Conservation (phyloP, 2,113 vertebrate genomes). For the Protobothrops mucrosquamatus region DNA sequence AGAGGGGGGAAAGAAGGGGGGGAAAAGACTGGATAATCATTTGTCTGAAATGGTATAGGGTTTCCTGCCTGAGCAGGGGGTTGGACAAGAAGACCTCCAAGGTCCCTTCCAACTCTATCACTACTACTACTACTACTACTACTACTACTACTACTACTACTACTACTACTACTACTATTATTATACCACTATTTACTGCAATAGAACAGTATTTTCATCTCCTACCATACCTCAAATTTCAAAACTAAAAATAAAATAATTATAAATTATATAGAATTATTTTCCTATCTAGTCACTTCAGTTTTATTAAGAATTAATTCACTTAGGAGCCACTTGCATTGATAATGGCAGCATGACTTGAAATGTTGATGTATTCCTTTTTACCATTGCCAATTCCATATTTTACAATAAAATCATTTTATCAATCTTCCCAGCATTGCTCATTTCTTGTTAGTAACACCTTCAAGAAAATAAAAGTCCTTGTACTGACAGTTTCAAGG, state of each 20-base stretch:
- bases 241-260: neutral
- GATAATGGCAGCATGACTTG: neutral
- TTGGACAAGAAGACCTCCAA: too few species aligned
- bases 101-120: too few species aligned
- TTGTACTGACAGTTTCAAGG: neutral
- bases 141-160: too few species aligned
- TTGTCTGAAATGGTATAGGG: too few species aligned
- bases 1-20: too few species aligned
- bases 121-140: too few species aligned
- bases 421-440: neutral
- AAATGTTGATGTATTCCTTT: neutral
- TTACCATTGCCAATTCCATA: neutral
- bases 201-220: neutral
- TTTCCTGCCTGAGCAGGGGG: too few species aligned
- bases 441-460: neutral
- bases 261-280: neutral
- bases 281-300: neutral
- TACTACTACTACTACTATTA: too few species aligned
- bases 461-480: neutral
- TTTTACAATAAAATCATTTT: constrained; percentile 12
- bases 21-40: too few species aligned
- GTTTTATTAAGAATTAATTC: constrained; percentile 12
- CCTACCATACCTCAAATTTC: neutral
- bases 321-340: neutral
- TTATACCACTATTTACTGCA: neutral